Evolutionary conservation across 2,888 invertebrate species (phyloP).

Genomic region (Dioctria linearis): DNA sequence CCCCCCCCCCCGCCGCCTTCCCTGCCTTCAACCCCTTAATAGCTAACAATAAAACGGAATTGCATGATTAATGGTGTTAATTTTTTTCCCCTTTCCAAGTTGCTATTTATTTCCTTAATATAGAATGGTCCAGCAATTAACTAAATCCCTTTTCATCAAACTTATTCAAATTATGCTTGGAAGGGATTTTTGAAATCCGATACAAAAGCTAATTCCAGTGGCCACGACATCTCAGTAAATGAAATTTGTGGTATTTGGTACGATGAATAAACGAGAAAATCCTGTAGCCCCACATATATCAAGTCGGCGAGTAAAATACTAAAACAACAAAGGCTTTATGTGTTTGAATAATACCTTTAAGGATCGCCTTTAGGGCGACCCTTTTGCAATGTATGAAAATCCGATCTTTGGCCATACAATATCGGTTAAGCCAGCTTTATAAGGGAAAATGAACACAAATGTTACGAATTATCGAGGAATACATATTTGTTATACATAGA

Average conservation of each 20-base stretch:
- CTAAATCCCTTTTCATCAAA: conserved; percentile 7
- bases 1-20: too few relatives aligned
- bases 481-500: too few relatives aligned
- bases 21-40: too few relatives aligned
- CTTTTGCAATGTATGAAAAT: conserved; percentile 1
- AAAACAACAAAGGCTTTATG: conserved; percentile 16
- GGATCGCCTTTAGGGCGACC: background rate
- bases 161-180: conserved; percentile 21
- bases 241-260: conserved; percentile 1
- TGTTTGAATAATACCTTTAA: conserved; percentile 4
- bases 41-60: conserved; percentile 11
- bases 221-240: conserved; percentile 13
- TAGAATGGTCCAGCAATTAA: conserved; percentile 10
- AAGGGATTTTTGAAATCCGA: conserved; percentile 18
- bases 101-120: conserved; percentile 2
- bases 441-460: conserved; percentile 7
- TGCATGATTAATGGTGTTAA: conserved; percentile 31
- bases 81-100: conserved; percentile 4
- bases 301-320: conserved; percentile 25
- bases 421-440: conserved; percentile 37
- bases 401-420: conserved; percentile 50
- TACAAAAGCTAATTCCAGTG: conserved; percentile 19
- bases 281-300: background rate
- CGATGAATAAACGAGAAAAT: conserved; percentile 11
- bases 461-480: background rate